Evolutionary conservation across 2,888 invertebrate genomes (phyloP).

Genomic region (Coleophora deauratella): DNA sequence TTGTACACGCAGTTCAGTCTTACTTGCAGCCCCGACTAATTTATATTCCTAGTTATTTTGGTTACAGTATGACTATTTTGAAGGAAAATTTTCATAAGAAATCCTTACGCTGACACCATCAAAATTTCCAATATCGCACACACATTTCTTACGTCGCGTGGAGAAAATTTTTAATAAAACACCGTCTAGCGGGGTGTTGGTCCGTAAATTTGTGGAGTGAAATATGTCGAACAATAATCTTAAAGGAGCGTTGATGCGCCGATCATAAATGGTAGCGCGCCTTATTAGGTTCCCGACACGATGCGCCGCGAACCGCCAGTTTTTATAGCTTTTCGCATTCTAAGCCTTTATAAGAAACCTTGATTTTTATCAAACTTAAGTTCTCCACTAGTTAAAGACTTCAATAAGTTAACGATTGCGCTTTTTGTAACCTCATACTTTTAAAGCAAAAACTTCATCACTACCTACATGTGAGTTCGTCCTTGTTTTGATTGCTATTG

Average conservation of each 20-base stretch:
- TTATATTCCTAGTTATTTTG: too few species aligned
- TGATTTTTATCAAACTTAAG: too few species aligned
- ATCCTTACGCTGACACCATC: neutral
- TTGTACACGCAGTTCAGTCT: too few species aligned
- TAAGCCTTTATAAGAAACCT: too few species aligned
- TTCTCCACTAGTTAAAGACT: too few species aligned
- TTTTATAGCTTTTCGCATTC: neutral
- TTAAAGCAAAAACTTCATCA: too few species aligned
- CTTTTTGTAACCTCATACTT: slow-evolving; percentile 1
- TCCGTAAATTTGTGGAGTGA: slow-evolving; percentile 32
- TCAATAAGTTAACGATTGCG: slow-evolving; percentile 2
- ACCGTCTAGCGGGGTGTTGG: slow-evolving; percentile 25
- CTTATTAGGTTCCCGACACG: slow-evolving; percentile 14
- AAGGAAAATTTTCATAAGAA: slow-evolving; percentile 13
- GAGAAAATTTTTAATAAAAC: slow-evolving; percentile 45
- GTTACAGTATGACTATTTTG: neutral
- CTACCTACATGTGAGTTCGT: too few species aligned
- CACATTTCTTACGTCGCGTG: slow-evolving; percentile 31
- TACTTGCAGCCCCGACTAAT: too few species aligned
- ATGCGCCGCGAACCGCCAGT: slow-evolving; percentile 5
- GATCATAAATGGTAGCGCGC: slow-evolving; percentile 16
- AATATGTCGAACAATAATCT: slow-evolving; percentile 40
- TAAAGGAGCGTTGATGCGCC: slow-evolving; percentile 23
- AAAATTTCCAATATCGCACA: slow-evolving; percentile 23
- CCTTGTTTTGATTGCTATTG: too few species aligned